Base-by-base conservation (phyloP, 2,797 vertebrate species). In the Eulemur mongoz region DNA sequence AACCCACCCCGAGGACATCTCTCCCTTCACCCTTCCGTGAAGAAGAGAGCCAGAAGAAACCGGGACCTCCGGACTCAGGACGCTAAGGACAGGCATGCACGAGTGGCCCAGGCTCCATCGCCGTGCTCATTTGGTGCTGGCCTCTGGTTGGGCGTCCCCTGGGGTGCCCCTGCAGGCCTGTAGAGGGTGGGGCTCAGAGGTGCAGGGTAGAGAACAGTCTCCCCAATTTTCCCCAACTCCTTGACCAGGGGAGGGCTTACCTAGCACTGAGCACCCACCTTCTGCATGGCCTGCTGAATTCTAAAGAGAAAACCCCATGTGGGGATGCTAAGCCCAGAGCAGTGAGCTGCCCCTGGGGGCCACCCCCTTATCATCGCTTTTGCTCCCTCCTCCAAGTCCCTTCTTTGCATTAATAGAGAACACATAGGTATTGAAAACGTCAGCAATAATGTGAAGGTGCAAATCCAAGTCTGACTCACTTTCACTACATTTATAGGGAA, bases 391-490 rank as follows among this genome's bases (percentile, higher is more conserved):
- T 43, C 50, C 27, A 7, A 7, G 15, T 11, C 57, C 57, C 4
- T 23, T 72, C 38, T 57, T 27, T 30, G 18, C 73, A 7, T 30
- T 25, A 2, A 43, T 14, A 76, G 48, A 70, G 81, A 18, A 63
- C 5, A 3, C 12, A 1, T 0, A 57, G 59, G 17, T 13, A 2
- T 11, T 23, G 27, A 61, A 30, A 32, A 20, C 4, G 1, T 54
- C 8, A 20, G 7, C 43, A 40, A 3, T 38, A n/a, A 54, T 0
- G 7, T 43, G n/a, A n/a, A 93, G 43, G 57, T 79, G 11, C 59
- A 38, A 43, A 89, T 59, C 52, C 30, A 57, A 1, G 1, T 25
- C 35, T 35, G 40, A 50, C 63, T 61, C 25, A 25, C 35, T 83
- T 73, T 82, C 20, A 54, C 30, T 40, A 7, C 8, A 12, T 45